A percentile compares a stretch with the other conserved stretches of the same genome.
Evolutionary conservation across 2,888 invertebrate species (phyloP).

Genomic region (Drosophila barbarae): DNA sequence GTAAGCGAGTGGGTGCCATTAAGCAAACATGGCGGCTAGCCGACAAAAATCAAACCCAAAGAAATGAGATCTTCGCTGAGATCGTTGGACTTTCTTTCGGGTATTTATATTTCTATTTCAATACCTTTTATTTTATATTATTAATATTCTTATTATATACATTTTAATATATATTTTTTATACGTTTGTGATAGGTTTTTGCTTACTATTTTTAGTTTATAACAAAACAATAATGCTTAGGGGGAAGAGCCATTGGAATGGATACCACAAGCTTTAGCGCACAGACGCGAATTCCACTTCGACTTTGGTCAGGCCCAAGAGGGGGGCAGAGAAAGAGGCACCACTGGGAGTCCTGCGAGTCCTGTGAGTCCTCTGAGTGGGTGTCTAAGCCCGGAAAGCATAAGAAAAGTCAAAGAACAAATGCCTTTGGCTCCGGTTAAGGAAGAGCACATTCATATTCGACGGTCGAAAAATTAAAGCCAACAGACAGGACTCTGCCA

Average conservation of each 20-base stretch:
- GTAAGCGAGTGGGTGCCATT: constrained; percentile 19
- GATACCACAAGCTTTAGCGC: constrained; percentile 30
- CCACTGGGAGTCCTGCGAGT: neutral
- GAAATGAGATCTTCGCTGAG: neutral
- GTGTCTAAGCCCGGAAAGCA: constrained; percentile 60
- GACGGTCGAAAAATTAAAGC: neutral
- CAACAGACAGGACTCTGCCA: neutral
- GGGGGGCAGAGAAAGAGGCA: neutral
- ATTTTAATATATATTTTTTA: constrained; percentile 42
- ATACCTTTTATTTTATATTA: constrained; percentile 1
- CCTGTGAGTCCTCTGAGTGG: neutral
- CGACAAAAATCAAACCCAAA: neutral
- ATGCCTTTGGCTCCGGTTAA: constrained; percentile 55
- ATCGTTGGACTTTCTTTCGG: neutral
- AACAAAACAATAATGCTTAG: constrained; percentile 37
- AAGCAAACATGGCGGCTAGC: constrained; percentile 58
- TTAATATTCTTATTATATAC: constrained; percentile 36
- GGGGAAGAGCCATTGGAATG: constrained; percentile 44
- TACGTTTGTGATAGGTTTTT: neutral
- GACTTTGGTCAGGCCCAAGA: constrained; percentile 1
- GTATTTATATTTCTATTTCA: constrained; percentile 12
- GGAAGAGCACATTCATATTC: constrained; percentile 29
- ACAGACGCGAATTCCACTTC: constrained; percentile 28
- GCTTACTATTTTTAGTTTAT: constrained; percentile 15
- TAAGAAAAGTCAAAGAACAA: constrained; percentile 73